A percentile compares a stretch with the other conserved stretches of the same genome.
phyloP scores from a whole-genome alignment of 2,888 invertebrate genomes.

The Nipponacmea schrenckii region DNA sequence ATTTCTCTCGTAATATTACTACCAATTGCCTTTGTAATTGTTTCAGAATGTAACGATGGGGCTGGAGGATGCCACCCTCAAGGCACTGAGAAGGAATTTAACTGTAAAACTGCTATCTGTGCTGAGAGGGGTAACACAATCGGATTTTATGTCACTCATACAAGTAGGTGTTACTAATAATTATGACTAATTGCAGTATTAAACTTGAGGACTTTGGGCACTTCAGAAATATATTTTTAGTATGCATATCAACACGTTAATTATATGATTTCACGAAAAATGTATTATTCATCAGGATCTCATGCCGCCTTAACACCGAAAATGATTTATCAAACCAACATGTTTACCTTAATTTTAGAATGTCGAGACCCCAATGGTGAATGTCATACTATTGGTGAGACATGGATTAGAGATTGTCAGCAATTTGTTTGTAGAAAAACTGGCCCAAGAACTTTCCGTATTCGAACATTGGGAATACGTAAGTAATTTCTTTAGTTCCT shows the following conservation, averaged over 20 bases:
- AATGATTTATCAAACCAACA: too few species aligned
- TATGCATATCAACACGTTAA: too few species aligned
- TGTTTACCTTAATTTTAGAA: not conserved
- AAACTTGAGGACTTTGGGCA: too few species aligned
- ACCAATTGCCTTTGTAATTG: not conserved
- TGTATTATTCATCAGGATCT: too few species aligned
- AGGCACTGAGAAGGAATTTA: not conserved
- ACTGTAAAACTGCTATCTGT: not conserved
- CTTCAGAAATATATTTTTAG: too few species aligned
- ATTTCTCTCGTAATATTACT: too few species aligned
- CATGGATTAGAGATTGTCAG: not conserved
- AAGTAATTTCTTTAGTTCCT: not conserved
- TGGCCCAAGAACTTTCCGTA: not conserved
- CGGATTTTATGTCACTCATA: not conserved
- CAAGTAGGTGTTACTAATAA: not conserved
- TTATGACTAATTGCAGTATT: too few species aligned
- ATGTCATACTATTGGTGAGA: not conserved
- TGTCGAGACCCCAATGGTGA: not conserved
- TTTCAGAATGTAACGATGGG: not conserved
- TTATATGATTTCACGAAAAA: too few species aligned
- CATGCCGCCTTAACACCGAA: too few species aligned
- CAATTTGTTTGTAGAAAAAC: not conserved
- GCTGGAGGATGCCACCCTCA: not conserved
- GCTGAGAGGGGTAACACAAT: not conserved
- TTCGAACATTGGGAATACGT: not conserved